Evolutionary conservation across 2,797 vertebrate species (phyloP).

Genomic region (Helostoma temminkii): DNA sequence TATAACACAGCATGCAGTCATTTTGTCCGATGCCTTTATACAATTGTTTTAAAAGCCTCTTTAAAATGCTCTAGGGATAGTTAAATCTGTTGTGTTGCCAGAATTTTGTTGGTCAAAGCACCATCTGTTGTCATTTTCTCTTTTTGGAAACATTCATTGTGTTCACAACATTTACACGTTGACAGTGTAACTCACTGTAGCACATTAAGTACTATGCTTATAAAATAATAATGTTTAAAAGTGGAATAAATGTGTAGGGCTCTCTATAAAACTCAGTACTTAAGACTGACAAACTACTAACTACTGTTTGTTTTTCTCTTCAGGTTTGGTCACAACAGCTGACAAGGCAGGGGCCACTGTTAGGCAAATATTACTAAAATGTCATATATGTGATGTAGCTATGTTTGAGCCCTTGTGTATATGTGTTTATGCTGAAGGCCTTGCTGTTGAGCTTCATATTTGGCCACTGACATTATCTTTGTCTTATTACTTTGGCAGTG

Average conservation of each 20-base stretch:
- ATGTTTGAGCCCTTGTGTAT: background rate
- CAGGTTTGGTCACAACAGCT: background rate
- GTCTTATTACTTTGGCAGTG: background rate
- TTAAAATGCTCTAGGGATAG: constrained; percentile 31
- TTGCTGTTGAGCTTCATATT: no score
- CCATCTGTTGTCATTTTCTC: constrained; percentile 55
- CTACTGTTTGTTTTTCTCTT: background rate
- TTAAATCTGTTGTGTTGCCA: constrained; percentile 29
- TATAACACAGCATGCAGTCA: constrained; percentile 42
- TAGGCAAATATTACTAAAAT: background rate
- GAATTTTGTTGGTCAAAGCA: constrained; percentile 19
- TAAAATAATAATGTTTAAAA: background rate
- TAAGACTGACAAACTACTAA: background rate
- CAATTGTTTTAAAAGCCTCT: constrained; percentile 46
- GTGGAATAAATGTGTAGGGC: background rate
- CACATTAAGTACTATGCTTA: background rate
- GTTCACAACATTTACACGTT: constrained; percentile 13
- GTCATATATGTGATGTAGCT: background rate
- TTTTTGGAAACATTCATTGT: constrained; percentile 17
- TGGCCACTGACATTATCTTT: background rate
- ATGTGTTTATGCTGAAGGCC: background rate
- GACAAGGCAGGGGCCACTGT: background rate
- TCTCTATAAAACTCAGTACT: background rate
- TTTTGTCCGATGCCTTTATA: constrained; percentile 43
- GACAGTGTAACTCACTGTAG: background rate